Percentiles rank a stretch among this genome's conserved stretches.
phyloP scores from a whole-genome alignment of 2,797 vertebrate genomes.

The Hemitrygon akajei region DNA sequence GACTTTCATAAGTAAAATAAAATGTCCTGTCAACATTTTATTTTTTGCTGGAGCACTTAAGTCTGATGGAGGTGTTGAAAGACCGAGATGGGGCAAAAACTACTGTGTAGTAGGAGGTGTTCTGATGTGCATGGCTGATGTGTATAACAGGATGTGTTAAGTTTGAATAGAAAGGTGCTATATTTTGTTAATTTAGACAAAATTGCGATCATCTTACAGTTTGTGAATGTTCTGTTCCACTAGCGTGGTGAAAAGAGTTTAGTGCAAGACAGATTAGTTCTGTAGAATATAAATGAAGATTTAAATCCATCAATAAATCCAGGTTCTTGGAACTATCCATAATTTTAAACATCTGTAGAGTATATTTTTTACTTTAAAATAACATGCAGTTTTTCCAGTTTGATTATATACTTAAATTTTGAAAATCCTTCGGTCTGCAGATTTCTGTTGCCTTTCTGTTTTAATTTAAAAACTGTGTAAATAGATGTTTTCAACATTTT shows the following conservation, averaged over 20 bases:
- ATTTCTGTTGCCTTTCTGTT: background rate
- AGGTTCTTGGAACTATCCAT: background rate
- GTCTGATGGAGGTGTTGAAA: slow-evolving; percentile 7
- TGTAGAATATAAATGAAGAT: background rate
- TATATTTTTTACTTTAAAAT: background rate
- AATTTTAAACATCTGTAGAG: background rate
- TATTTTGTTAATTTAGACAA: slow-evolving; percentile 22
- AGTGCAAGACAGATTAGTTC: background rate
- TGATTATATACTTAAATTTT: background rate
- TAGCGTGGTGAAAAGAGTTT: background rate
- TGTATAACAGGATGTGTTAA: background rate
- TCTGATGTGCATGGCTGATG: background rate
- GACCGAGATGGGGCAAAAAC: background rate
- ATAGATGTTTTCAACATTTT: background rate
- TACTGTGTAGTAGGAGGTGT: background rate
- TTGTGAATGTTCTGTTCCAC: background rate
- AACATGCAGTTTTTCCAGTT: background rate
- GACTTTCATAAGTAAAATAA: background rate
- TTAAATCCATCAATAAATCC: background rate
- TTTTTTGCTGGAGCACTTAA: slow-evolving; percentile 7
- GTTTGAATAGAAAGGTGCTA: slow-evolving; percentile 6
- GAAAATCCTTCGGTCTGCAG: background rate
- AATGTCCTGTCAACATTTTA: background rate
- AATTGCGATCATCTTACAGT: background rate
- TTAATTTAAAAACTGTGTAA: background rate